Evolutionary conservation across 2,888 invertebrate species (phyloP), one percentile per base, ranked within the genome.

Genomic region (Conchocele bisecta): DNA sequence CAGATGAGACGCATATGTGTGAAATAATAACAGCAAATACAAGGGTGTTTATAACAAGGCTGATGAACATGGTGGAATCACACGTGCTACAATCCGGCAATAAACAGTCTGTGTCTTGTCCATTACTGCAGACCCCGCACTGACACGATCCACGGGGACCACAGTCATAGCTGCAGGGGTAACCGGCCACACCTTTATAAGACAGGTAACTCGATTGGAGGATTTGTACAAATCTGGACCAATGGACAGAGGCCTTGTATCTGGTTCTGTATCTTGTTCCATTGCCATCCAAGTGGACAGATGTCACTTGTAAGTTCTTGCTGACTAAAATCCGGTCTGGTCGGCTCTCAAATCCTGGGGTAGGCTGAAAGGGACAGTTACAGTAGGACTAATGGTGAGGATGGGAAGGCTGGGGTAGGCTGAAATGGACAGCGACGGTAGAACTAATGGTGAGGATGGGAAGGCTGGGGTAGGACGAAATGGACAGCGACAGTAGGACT

Each of bases 61-160:
- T 54, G 29, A 61, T 29, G 59, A 81, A 87, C 4, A 66, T 57
- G 6, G 50, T 33, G 33, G 58, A 29, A 64, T 64, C 75, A 51
- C 89, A 89, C 54, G 84, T 85, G 15, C 59, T 37, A 75, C 89
- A 89, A 39, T 82, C 44, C 9, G 87, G 88, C 26, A 87, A 57
- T 5, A 67, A 46, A 64, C 88, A 88, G n/a, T 73, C 73, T 13
- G 78, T 69, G 58, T 85, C 83, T 28, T 83, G 86, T 24, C 82
- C 82, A 35, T 66, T 75, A 15, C 85, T 81, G 76, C 89, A 89
- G 4, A 89, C 69, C 1, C 89, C 88, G 79, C 89, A 89, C 2
- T 86, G 76, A 68, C 89, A 89, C 0, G 85, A 86, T 6, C 88
- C 89, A 50, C 83, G 81, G 11, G 89, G 89, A 3, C 89, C 89